A percentile compares a stretch with the other conserved stretches of the same genome.
Conservation (phyloP, 2,888 invertebrate species). For the Leptopilina myrica region DNA sequence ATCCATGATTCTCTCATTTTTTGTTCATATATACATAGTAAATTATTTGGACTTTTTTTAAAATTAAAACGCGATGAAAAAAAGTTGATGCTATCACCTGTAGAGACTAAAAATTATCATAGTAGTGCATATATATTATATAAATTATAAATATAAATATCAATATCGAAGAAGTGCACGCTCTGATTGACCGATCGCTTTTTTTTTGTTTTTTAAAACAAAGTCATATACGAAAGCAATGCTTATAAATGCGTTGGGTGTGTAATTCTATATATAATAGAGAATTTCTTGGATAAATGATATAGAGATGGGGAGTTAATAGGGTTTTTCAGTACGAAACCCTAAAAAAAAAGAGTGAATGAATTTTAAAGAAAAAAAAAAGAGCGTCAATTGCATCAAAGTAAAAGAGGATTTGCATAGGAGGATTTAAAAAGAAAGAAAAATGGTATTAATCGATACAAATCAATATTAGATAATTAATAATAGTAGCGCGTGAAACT, state of each 20-base stretch:
- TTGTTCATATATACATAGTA: background rate
- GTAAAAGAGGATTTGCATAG: slow-evolving; percentile 7
- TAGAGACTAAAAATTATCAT: slow-evolving; percentile 32
- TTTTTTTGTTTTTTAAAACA: slow-evolving; percentile 56
- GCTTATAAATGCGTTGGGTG: slow-evolving; percentile 49
- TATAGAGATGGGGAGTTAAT: too few species aligned
- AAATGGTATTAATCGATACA: slow-evolving; percentile 53
- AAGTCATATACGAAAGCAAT: slow-evolving; percentile 47
- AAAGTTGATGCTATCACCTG: slow-evolving; percentile 33
- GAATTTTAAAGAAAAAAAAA: slow-evolving; percentile 44
- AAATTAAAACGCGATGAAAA: slow-evolving; percentile 3
- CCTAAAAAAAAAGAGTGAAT: slow-evolving; percentile 40
- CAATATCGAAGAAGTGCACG: slow-evolving; percentile 19
- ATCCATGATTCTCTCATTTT: slow-evolving; percentile 32
- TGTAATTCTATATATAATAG: slow-evolving; percentile 39
- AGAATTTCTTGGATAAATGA: slow-evolving; percentile 46
- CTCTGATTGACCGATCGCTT: slow-evolving; percentile 54
- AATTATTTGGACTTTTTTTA: slow-evolving; percentile 7
- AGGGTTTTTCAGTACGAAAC: too few species aligned
- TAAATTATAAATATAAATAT: slow-evolving; percentile 41
- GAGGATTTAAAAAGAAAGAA: slow-evolving; percentile 46
- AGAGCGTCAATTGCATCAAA: slow-evolving; percentile 55
- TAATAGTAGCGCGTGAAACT: slow-evolving; percentile 68
- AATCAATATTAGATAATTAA: slow-evolving; percentile 64
- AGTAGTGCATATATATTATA: slow-evolving; percentile 30